Percentiles rank a stretch among this genome's conserved stretches.
These are phyloP conservation scores for Lycaon pictus DNA, from an alignment of 2,113 vertebrate genomes.

Conservation along the genomic window DNA sequence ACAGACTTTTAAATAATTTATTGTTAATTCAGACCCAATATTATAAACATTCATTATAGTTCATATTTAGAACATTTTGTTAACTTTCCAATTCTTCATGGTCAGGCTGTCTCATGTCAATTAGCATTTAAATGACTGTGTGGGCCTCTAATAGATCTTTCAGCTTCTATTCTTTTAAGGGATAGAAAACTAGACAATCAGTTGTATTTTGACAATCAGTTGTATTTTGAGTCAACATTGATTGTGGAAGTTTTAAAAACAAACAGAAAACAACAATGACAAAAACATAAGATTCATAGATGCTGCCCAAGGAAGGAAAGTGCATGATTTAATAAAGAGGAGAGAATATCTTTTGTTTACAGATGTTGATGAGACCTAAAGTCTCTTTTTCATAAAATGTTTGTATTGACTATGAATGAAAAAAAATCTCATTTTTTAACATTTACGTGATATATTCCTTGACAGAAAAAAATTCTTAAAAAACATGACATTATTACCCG, in stretches of 20 bases:
- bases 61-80: background rate
- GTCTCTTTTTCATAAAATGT: background rate
- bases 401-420: background rate
- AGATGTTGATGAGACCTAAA: background rate
- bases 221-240: background rate
- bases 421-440: background rate
- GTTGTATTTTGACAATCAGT: too few species aligned
- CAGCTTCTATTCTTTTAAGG: background rate
- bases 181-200: background rate
- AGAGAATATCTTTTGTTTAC: background rate
- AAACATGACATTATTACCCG: background rate
- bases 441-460: background rate
- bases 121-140: background rate
- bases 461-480: background rate
- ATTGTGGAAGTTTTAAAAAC: background rate
- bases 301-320: background rate
- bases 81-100: background rate
- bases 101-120: background rate
- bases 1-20: background rate
- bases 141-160: background rate
- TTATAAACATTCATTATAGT: background rate
- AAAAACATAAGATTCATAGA: background rate
- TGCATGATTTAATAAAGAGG: background rate
- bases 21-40: background rate
- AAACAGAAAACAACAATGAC: background rate